These are phyloP conservation scores for Bombus affinis DNA, from an alignment of 1,140 invertebrate species.

Conservation along the genomic window DNA sequence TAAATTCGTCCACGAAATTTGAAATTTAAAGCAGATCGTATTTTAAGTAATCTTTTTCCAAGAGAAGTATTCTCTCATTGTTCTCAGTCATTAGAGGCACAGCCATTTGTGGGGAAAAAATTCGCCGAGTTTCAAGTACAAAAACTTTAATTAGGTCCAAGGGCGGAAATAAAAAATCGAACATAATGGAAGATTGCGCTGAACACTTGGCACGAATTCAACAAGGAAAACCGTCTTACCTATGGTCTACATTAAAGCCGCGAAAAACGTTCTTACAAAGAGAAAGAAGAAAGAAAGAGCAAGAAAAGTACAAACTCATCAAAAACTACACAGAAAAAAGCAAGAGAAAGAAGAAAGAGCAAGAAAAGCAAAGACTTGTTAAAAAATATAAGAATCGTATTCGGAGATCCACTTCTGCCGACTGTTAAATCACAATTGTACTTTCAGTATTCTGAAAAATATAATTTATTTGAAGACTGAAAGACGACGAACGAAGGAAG, in stretches of 20 bases:
- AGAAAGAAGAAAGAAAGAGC: background rate
- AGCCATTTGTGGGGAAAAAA: background rate
- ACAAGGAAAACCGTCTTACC: slow-evolving; percentile 10
- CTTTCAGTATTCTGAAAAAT: no score
- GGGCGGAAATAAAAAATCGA: background rate
- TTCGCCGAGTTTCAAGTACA: background rate
- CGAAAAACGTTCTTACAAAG: background rate
- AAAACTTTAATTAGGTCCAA: slow-evolving; percentile 9
- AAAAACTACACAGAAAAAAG: background rate
- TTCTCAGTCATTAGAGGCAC: background rate
- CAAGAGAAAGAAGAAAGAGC: no score
- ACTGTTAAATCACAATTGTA: no score
- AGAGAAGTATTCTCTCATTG: background rate
- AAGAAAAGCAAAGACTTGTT: no score
- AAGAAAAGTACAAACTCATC: background rate
- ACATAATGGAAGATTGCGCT: background rate
- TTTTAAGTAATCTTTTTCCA: background rate
- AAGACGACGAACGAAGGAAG: no score
- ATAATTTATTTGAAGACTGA: no score
- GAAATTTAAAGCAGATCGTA: background rate
- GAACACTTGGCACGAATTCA: slow-evolving; percentile 19
- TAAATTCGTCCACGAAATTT: background rate
- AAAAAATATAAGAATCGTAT: no score
- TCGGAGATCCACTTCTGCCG: no score
- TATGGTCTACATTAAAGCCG: background rate